Evolutionary conservation across 2,113 vertebrate species (phyloP), one percentile per base, ranked within the genome.

Genomic region (Pseudopodoces humilis): DNA sequence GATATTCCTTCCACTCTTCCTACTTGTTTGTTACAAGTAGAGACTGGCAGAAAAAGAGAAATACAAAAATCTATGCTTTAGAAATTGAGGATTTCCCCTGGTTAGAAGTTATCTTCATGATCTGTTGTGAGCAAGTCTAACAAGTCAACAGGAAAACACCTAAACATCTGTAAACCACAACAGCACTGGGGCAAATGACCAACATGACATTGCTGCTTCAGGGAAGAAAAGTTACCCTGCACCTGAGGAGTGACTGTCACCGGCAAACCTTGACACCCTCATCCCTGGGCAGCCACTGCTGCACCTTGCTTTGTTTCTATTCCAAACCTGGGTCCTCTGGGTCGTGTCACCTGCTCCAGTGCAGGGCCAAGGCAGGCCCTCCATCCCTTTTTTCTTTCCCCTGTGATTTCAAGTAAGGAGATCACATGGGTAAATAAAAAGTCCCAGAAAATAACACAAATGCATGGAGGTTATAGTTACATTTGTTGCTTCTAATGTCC

Each of bases 1-100:
- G 65, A 76, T 88, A 79, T 20, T 83, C 62, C 70, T 90, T 94
- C 74, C 33, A 52, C 28, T 90, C 37, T 79, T 91, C 49, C n/a
- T 87, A 53, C n/a, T 93, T 92, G n/a, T 49, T 94, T 72, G 23
- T 89, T 83, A 46, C 53, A 69, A 58, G 49, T 53, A 65, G 30
- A 79, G 72, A 72, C 28, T 76, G 8, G 17, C 23, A 63, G 64
- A 53, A 80, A 52, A 70, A 67, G 13, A 71, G 50, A 77, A 78
- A 46, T 35, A 50, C 9, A 79, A 71, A 71, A 76, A 60, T 23
- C 56, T 15, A 1, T 0, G 0, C 10, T 76, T 78, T 46, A 72
- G 72, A 88, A 88, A 74, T 16, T 46, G 31, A 90, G 58, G 44
- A 68, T 87, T 87, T 87, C 35, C n/a, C 1, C 6, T 46, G 47